phyloP scores from a whole-genome alignment of 1,140 invertebrate genomes.

The Drosophila truncata region DNA sequence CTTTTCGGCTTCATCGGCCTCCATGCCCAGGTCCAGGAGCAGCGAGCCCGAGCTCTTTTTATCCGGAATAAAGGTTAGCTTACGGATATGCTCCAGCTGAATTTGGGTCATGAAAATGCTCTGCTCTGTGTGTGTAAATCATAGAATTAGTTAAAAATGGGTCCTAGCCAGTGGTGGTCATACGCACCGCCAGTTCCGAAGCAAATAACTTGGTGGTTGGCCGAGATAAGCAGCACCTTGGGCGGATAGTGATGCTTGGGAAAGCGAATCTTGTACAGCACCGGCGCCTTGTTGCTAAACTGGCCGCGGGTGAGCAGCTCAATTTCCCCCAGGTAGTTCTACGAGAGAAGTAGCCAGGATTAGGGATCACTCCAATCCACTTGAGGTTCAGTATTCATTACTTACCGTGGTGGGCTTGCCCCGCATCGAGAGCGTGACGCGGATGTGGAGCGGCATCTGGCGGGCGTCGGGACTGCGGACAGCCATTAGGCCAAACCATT shows the following conservation, averaged over 20 bases:
- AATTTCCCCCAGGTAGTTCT: constrained; percentile 82
- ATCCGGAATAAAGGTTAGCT: constrained; percentile 70
- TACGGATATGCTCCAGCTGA: constrained; percentile 79
- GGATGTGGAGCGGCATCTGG: constrained; percentile 65
- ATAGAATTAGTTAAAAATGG: background rate
- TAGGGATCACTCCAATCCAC: too few relatives aligned
- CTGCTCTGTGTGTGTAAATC: constrained; percentile 53
- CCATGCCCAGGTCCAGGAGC: constrained; percentile 10
- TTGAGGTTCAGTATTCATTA: too few relatives aligned
- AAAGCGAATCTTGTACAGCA: constrained; percentile 78
- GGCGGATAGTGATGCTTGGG: constrained; percentile 78
- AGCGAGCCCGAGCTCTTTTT: constrained; percentile 44
- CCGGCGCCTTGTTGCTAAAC: constrained; percentile 56
- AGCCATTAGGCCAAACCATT: constrained; percentile 80
- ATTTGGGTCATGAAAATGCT: constrained; percentile 83
- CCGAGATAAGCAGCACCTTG: constrained; percentile 71
- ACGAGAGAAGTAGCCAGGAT: background rate
- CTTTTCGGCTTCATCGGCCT: constrained; percentile 11
- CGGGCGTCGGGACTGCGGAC: constrained; percentile 64
- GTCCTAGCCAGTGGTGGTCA: too few relatives aligned
- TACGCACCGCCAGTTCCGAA: constrained; percentile 68
- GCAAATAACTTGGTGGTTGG: constrained; percentile 77
- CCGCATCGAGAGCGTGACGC: constrained; percentile 79
- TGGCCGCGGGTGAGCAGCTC: constrained; percentile 77
- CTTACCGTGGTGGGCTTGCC: constrained; percentile 81